Evolutionary conservation across 2,113 vertebrate species (phyloP).

Genomic region (Tupaia chinensis): DNA sequence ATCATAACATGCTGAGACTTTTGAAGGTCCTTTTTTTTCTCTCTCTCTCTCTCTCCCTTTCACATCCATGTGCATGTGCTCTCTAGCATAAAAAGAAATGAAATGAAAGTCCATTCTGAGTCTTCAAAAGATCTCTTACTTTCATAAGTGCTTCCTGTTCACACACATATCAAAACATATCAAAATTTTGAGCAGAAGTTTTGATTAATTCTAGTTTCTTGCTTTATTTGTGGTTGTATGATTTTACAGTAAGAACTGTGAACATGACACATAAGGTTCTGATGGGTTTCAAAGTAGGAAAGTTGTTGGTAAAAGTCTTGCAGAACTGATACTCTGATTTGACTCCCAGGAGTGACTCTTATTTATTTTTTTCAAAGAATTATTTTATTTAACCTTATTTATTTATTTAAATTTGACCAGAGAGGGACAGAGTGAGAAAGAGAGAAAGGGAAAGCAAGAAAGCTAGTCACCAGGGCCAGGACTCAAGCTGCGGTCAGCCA

Average conservation of each 20-base stretch:
- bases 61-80: too few relatives aligned
- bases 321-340: not conserved
- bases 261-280: not conserved
- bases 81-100: too few relatives aligned
- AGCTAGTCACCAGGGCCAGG: too few relatives aligned
- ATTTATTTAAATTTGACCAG: too few relatives aligned
- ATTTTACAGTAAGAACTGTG: slow-evolving; percentile 31
- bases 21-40: too few relatives aligned
- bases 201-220: slow-evolving; percentile 35
- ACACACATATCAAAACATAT: slow-evolving; percentile 22
- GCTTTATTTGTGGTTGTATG: not conserved
- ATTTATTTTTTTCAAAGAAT: too few relatives aligned
- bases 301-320: not conserved
- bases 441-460: too few relatives aligned
- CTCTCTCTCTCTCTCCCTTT: too few relatives aligned
- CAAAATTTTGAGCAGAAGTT: slow-evolving; percentile 8
- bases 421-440: too few relatives aligned
- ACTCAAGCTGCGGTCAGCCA: too few relatives aligned
- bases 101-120: not conserved
- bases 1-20: too few relatives aligned
- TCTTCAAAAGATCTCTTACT: not conserved
- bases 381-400: too few relatives aligned
- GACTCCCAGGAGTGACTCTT: not conserved
- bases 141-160: not conserved
- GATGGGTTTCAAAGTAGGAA: not conserved